A percentile compares a stretch with the other conserved stretches of the same genome.
These are phyloP conservation scores for Oasisia sp. DNA, from an alignment of 2,888 invertebrate genomes.

Conservation along the genomic window DNA sequence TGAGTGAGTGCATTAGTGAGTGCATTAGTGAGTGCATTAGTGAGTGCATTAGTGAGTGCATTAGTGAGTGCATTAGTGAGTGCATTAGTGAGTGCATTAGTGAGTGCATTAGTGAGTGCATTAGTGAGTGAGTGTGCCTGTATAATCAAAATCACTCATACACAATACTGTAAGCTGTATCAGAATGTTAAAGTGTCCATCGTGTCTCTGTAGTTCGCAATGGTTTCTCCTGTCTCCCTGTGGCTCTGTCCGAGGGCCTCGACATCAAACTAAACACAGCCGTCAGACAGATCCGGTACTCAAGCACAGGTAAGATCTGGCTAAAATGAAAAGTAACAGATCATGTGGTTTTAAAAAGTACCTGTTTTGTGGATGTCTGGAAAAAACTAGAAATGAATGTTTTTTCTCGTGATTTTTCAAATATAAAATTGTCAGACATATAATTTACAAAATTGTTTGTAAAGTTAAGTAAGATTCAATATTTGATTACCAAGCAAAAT, in stretches of 20 bases:
- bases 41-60: no score
- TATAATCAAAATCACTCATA: background rate
- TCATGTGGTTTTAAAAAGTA: background rate
- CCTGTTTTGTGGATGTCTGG: background rate
- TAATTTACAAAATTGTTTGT: background rate
- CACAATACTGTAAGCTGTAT: background rate
- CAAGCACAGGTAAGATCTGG: constrained; percentile 48
- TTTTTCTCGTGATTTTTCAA: no score
- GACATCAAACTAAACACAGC: constrained; percentile 93
- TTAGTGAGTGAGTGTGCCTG: background rate
- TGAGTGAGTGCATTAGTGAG: no score
- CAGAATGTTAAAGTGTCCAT: background rate
- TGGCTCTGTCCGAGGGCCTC: constrained; percentile 90
- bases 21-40: no score
- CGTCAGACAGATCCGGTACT: constrained; percentile 86
- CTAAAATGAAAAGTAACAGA: background rate
- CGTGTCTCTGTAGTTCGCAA: constrained; percentile 79
- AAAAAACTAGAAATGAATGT: no score
- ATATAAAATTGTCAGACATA: background rate
- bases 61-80: no score
- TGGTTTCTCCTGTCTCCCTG: constrained; percentile 96
- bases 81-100: no score
- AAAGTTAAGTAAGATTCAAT: no score
- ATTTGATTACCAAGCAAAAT: no score
- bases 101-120: no score